Evolutionary conservation across 2,888 invertebrate species (phyloP), one percentile per base, ranked within the genome.

Genomic region (Drosophila anomalata): DNA sequence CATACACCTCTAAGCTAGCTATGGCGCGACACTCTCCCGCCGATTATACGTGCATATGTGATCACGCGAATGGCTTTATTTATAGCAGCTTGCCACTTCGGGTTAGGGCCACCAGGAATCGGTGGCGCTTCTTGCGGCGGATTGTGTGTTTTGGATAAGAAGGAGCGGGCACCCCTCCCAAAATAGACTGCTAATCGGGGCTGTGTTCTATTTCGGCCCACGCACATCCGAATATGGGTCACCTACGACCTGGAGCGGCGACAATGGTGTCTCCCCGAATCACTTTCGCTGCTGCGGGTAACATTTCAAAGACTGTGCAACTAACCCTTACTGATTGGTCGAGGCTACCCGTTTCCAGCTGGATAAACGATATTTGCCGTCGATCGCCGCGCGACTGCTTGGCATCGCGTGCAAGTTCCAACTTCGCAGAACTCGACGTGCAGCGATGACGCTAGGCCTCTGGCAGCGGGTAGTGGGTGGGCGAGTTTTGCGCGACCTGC

Each of bases 51-150:
- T 29, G 8, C 29, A 29, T 29, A 29, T 29, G 29, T 76, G 78
- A 72, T 78, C 70, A 70, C 73, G 46, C 41, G 65, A 71, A 71
- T 54, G 66, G 51, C 67, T 60, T 80, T 83, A 86, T 83, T 62
- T 72, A 75, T 86, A 83, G 84, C 51, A 57, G 33, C 71, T 57
- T 63, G 66, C 73, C 76, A 73, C 78, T 78, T 84, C 67, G 71
- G 76, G 75, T 75, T 82, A 77, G 83, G 75, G 68, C 82, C 76
- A 78, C 75, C 67, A 44, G 65, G 71, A 76, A 61, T 75, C 68
- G 74, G 62, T 72, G 74, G 76, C 50, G 67, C 65, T 65, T 69
- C 60, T 33, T 61, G 36, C 36, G 36, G 36, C 61, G 59, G 59
- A 68, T 56, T 51, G 46, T 60, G 58, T 55, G 31, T 53, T 57